These are phyloP conservation scores for Brachyistius frenatus DNA, from an alignment of 2,113 vertebrate species.

Conservation along the genomic window DNA sequence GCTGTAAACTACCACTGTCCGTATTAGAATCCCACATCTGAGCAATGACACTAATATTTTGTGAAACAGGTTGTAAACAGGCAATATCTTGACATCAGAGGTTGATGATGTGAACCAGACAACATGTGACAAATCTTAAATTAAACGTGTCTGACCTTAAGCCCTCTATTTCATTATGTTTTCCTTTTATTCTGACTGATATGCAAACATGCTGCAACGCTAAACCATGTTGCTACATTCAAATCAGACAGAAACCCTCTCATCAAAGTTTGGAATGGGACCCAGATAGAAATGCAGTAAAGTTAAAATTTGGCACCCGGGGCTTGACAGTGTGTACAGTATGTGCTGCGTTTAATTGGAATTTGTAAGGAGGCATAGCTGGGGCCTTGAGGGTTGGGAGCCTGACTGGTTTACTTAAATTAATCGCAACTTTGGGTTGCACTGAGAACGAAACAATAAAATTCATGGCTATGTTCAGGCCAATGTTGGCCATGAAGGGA, in stretches of 20 bases:
- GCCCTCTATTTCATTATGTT: slow-evolving; percentile 7
- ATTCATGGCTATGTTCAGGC: background rate
- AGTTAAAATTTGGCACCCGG: slow-evolving; percentile 15
- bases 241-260: slow-evolving; percentile 25
- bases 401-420: background rate
- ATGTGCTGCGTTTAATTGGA: slow-evolving; percentile 24
- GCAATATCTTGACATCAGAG: background rate
- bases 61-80: slow-evolving; percentile 8
- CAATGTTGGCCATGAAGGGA: background rate
- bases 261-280: slow-evolving; percentile 27
- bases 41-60: background rate
- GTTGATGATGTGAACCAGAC: background rate
- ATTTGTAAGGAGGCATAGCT: slow-evolving; percentile 26
- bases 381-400: background rate
- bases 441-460: slow-evolving; percentile 17
- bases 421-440: slow-evolving; percentile 18
- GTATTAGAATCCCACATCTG: background rate
- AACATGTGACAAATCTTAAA: background rate
- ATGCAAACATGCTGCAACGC: slow-evolving; percentile 21
- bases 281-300: slow-evolving; percentile 5
- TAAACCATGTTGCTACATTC: slow-evolving; percentile 15
- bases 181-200: slow-evolving; percentile 1
- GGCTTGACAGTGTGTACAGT: slow-evolving; percentile 1
- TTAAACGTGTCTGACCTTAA: background rate
- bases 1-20: slow-evolving; percentile 13